These are phyloP conservation scores for Catocala nupta DNA, from an alignment of 2,888 invertebrate species.

Conservation along the genomic window DNA sequence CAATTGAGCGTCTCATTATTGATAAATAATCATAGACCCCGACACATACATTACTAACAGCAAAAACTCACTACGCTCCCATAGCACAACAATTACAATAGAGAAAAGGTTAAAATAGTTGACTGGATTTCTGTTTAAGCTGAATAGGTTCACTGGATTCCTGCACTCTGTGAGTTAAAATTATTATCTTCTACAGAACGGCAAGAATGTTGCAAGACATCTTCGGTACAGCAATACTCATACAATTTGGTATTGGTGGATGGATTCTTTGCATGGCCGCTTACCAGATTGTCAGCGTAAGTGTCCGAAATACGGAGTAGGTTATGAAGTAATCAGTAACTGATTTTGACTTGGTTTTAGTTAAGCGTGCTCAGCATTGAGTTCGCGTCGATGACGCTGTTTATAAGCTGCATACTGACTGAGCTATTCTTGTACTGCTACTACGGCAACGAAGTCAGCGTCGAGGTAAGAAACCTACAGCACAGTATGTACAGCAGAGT, in stretches of 20 bases:
- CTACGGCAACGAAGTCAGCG: conserved; percentile 86
- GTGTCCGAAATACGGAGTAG: conserved; percentile 37
- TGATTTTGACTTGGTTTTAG: conserved; percentile 49
- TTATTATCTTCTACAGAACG: conserved; percentile 54
- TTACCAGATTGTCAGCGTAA: conserved; percentile 76
- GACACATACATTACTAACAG: too few species aligned
- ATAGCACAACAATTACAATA: too few species aligned
- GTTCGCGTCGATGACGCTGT: conserved; percentile 84
- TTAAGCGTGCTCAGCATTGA: conserved; percentile 72
- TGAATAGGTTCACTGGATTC: too few species aligned
- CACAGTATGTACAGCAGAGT: too few species aligned
- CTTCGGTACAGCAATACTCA: conserved; percentile 72
- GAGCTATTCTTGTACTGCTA: conserved; percentile 87
- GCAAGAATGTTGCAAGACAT: conserved; percentile 66
- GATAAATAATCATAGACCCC: too few species aligned
- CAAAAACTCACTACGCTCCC: too few species aligned
- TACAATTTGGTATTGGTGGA: conserved; percentile 79
- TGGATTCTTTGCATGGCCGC: conserved; percentile 84
- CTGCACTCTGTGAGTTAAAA: too few species aligned
- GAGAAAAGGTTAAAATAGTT: too few species aligned
- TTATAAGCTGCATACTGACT: conserved; percentile 84
- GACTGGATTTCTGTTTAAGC: too few species aligned
- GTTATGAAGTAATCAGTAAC: neutral
- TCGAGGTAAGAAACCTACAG: conserved; percentile 70
- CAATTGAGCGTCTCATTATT: too few species aligned